Conservation (phyloP, 2,797 vertebrate genomes). For the Hemibagrus guttatus region DNA sequence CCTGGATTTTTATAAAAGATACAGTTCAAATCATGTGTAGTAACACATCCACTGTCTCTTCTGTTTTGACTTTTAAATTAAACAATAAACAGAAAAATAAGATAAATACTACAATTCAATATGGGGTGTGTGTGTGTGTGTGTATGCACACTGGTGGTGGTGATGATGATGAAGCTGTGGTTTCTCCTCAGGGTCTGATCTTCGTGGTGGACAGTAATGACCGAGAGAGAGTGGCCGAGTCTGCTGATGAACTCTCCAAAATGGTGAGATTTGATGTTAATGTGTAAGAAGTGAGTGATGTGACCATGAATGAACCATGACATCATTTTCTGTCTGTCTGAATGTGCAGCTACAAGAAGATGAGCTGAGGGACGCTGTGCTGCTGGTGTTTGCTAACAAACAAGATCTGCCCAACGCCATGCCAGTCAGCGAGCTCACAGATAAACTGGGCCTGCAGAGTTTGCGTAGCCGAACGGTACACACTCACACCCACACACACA, state of each 20-base stretch:
- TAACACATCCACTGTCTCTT: not conserved
- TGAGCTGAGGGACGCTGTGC: slow-evolving; percentile 82
- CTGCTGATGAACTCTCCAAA: slow-evolving; percentile 85
- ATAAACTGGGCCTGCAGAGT: slow-evolving; percentile 80
- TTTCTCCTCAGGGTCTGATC: slow-evolving; percentile 82
- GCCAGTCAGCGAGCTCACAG: slow-evolving; percentile 82
- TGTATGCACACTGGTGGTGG: not conserved
- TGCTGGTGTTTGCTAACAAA: slow-evolving; percentile 92
- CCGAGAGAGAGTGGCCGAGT: slow-evolving; percentile 84
- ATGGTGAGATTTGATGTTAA: slow-evolving; percentile 75
- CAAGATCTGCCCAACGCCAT: slow-evolving; percentile 92
- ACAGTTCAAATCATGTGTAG: too few species aligned
- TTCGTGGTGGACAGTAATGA: slow-evolving; percentile 95
- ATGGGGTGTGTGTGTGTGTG: not conserved
- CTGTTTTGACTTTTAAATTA: not conserved
- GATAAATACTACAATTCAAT: not conserved
- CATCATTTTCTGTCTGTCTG: not conserved
- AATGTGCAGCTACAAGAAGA: slow-evolving; percentile 81
- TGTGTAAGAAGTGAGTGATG: not conserved
- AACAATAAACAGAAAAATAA: not conserved
- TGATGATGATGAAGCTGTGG: not conserved
- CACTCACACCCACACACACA: not conserved
- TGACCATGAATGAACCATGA: not conserved
- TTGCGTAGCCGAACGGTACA: slow-evolving; percentile 80
- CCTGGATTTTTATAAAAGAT: too few species aligned